Percentiles rank a stretch among this genome's conserved stretches.
Evolutionary conservation across 2,888 invertebrate species (phyloP).

Genomic region (Busseola fusca): DNA sequence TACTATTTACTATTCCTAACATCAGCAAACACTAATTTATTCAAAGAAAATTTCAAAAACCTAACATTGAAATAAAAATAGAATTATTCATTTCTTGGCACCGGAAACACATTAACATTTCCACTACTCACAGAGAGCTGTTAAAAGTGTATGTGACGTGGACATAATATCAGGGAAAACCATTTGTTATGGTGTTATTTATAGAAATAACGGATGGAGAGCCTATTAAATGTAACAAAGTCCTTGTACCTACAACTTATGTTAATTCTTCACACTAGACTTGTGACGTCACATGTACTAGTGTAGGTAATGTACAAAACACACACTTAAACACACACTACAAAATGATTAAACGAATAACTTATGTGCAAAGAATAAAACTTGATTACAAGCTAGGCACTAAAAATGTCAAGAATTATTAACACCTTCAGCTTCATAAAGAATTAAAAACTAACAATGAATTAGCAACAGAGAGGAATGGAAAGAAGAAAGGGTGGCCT

Average conservation of each 20-base stretch:
- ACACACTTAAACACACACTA: not conserved
- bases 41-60: constrained; percentile 10
- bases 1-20: not conserved
- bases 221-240: constrained; percentile 9
- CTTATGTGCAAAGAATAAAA: constrained; percentile 18
- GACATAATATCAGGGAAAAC: constrained; percentile 10
- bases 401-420: not conserved
- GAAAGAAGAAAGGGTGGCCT: too few species aligned
- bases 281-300: constrained; percentile 7
- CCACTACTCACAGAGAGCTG: constrained; percentile 24
- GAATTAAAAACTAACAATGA: not conserved
- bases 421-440: not conserved
- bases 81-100: constrained; percentile 50
- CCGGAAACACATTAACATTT: constrained; percentile 68
- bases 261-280: constrained; percentile 14
- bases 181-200: constrained; percentile 32
- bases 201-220: constrained; percentile 26
- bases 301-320: not conserved
- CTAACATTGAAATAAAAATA: constrained; percentile 58
- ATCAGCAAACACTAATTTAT: not conserved
- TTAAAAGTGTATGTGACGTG: constrained; percentile 31
- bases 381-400: not conserved
- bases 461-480: too few species aligned
- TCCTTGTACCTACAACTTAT: constrained; percentile 11
- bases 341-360: constrained; percentile 2